Evolutionary conservation across 2,797 vertebrate species (phyloP), one percentile per base, ranked within the genome.

Genomic region (Percopsis omiscomaycus): DNA sequence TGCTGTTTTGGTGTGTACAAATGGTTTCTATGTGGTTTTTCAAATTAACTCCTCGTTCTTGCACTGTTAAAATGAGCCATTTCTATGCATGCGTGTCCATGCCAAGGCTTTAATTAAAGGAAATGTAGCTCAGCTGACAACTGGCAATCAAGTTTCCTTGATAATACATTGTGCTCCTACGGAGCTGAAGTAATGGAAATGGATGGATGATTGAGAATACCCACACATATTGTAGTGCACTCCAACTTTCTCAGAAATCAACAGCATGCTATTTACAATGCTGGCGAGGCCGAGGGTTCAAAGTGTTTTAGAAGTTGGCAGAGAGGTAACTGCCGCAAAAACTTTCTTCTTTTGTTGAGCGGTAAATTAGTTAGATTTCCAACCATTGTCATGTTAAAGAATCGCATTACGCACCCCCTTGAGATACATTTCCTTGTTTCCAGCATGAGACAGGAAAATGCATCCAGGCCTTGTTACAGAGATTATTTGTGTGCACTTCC

Each of bases 11-110:
- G 73, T 81, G 80, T 72, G 84, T 88, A 91, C 85, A 87, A 89
- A 81, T 64, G 87, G 84, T 89, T 92, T 91, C 88, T 86, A 90
- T 86, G 88, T 87, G 87, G 86, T 89, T 90, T 90, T 88, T 92
- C 88, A 90, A 89, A 89, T 87, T 77, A 91, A 91, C 85, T 88
- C 78, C 72, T 42, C 68, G 87, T 89, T 84, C 80, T 82, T 86
- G 73, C 82, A 72, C 75, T 84, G 65, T 67, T 81, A 73, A 84
- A 91, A 86, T 85, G 74, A 81, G 83, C 82, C 73, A 83, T 89
- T 88, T 91, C 85, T 84, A 89, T 87, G 86, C 88, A 82, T 69
- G 82, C 72, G 64, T 82, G 85, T 91, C 82, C 74, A 69, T 59
- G 69, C 71, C 45, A 55, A 64, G 75, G 78, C 76, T 88, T 90